phyloP scores from a whole-genome alignment of 2,113 vertebrate genomes.

The Nerophis lumbriciformis region DNA sequence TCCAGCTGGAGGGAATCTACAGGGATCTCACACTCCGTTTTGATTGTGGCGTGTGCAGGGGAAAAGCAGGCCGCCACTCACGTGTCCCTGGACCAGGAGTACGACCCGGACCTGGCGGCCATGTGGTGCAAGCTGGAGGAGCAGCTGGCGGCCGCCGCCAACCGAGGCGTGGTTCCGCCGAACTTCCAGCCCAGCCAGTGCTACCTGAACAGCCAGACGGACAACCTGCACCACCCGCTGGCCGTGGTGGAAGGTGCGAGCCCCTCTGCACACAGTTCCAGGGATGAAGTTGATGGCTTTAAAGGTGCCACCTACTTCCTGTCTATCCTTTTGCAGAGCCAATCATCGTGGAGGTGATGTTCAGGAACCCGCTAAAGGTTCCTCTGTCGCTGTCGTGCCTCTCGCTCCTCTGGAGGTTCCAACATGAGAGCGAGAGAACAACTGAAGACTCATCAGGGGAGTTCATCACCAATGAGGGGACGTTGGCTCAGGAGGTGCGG shows the following conservation, averaged over 20 bases:
- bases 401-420: conserved; percentile 91
- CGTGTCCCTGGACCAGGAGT: conserved; percentile 92
- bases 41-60: conserved; percentile 64
- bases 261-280: neutral
- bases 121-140: conserved; percentile 93
- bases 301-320: neutral
- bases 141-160: conserved; percentile 80
- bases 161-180: conserved; percentile 75
- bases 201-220: conserved; percentile 87
- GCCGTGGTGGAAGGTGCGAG: conserved; percentile 86
- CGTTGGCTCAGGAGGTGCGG: conserved; percentile 31
- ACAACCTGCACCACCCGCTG: conserved; percentile 86
- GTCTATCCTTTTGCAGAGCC: conserved; percentile 73
- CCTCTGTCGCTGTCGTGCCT: conserved; percentile 84
- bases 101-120: conserved; percentile 82
- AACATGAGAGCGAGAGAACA: conserved; percentile 31
- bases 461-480: conserved; percentile 76
- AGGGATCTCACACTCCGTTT: neutral
- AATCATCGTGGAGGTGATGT: conserved; percentile 88
- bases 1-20: neutral
- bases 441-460: conserved; percentile 70
- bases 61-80: conserved; percentile 96
- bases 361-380: conserved; percentile 93
- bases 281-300: neutral
- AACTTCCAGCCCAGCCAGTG: conserved; percentile 87